Evolutionary conservation across 2,888 invertebrate genomes (phyloP).

Genomic region (Papilio gigon): DNA sequence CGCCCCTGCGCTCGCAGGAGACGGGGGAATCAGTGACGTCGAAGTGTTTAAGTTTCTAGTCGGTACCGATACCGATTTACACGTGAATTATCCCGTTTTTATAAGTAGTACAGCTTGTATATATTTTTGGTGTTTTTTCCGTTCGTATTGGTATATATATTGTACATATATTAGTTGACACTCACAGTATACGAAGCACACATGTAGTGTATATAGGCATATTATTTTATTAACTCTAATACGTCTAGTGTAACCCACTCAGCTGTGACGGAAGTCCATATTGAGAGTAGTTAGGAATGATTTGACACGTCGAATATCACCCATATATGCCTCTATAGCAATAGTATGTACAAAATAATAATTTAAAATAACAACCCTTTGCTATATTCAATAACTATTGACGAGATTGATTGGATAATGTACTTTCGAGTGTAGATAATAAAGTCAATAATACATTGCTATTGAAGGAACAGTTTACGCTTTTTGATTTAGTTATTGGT

Average conservation of each 20-base stretch:
- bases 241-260: conserved; percentile 47
- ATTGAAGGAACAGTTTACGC: conserved; percentile 5
- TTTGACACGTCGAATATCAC: conserved; percentile 67
- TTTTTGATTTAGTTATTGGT: conserved; percentile 44
- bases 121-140: not conserved
- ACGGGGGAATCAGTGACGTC: too few relatives aligned
- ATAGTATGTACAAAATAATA: conserved; percentile 46
- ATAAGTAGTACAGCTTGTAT: not conserved
- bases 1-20: too few relatives aligned
- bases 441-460: not conserved
- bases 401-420: not conserved
- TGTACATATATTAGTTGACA: not conserved
- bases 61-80: too few relatives aligned
- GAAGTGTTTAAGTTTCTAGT: too few relatives aligned
- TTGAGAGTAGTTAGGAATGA: conserved; percentile 71
- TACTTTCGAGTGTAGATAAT: conserved; percentile 10
- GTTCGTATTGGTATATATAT: not conserved
- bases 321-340: conserved; percentile 48
- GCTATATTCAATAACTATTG: conserved; percentile 8
- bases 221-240: conserved; percentile 40
- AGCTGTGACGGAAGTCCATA: conserved; percentile 64
- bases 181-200: not conserved
- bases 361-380: conserved; percentile 24
- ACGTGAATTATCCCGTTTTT: too few relatives aligned
- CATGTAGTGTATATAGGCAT: conserved; percentile 1